Evolutionary conservation across 1,140 invertebrate genomes (phyloP), one percentile per base, ranked within the genome.

Genomic region (Zaprionus nigranus): DNA sequence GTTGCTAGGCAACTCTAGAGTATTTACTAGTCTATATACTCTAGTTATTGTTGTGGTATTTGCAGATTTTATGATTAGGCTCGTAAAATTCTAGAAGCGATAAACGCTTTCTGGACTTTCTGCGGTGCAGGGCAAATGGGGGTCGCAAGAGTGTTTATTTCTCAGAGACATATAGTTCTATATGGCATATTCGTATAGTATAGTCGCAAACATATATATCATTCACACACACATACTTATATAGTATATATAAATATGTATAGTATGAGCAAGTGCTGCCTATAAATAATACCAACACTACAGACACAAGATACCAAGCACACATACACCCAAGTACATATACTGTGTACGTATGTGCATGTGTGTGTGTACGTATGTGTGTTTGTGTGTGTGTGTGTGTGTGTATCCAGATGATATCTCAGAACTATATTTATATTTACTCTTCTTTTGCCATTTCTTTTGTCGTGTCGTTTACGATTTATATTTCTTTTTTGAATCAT

Each of bases 281-380:
- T 88, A 87, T 87, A 88, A 88, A 87, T 88, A 88, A 87, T 88
- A 71, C 60, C 49, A n/a, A 53, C 51, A 68, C 63, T 57, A 73
- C 30, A 64, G 46, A 67, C 20, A 58, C 51, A 64, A 30, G 34
- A 30, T 65, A 65, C 36, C 34, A 58, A n/a, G 56, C 22, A 73
- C 43, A 24, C 43, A 26, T 22, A 53, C n/a, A 62, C 9, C 46
- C 24, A 56, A 38, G 59, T 12, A 73, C 12, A 36, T 12, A 58
- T n/a, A 70, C 24, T 26, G 7, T 40, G 11, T 38, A 60, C 38
- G 38, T 20, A 28, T 63, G 54, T 65, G 46, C 17, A 66, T 38
- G 24, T 26, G 34, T 30, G 46, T 24, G 60, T 38, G 34, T 26
- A 24, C 22, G 22, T 36, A n/a, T 58, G 15, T 24, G 13, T 12